Conservation (phyloP, 2,888 invertebrate genomes). For the Cetonia aurata region DNA sequence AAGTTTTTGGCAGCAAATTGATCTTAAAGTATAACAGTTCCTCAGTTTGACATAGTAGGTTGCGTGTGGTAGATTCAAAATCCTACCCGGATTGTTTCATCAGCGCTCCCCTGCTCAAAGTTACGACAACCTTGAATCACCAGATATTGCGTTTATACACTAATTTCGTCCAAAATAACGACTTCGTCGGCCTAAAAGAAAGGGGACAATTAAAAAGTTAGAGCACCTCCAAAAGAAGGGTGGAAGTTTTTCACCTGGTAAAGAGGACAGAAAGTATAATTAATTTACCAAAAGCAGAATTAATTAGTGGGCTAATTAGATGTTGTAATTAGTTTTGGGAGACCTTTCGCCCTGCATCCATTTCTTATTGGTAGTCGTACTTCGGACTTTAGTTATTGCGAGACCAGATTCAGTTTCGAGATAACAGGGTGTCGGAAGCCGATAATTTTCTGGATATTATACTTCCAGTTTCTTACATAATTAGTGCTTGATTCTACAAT, state of each 20-base stretch:
- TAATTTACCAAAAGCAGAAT: conserved; percentile 38
- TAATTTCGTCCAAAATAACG: conserved; percentile 34
- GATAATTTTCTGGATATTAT: too few species aligned
- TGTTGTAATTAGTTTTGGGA: conserved; percentile 36
- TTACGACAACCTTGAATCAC: conserved; percentile 27
- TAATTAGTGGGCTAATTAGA: conserved; percentile 41
- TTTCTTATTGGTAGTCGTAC: too few species aligned
- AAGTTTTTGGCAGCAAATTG: too few species aligned
- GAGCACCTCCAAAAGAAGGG: conserved; percentile 3
- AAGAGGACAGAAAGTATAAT: conserved; percentile 25
- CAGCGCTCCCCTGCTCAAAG: background rate
- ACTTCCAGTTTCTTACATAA: too few species aligned
- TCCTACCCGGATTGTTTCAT: conserved; percentile 11
- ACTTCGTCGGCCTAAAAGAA: conserved; percentile 15
- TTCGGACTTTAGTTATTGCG: too few species aligned
- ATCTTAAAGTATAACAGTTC: too few species aligned
- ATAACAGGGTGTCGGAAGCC: too few species aligned
- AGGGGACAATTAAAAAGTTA: conserved; percentile 29
- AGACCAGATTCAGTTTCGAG: too few species aligned
- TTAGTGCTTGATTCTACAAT: too few species aligned
- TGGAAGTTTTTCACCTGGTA: conserved; percentile 32
- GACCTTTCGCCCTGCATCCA: conserved; percentile 1
- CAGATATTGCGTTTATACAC: conserved; percentile 33
- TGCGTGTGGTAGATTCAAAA: background rate
- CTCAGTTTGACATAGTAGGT: too few species aligned